phyloP scores from a whole-genome alignment of 2,888 invertebrate species.

The Drosophila nr. fundita region DNA sequence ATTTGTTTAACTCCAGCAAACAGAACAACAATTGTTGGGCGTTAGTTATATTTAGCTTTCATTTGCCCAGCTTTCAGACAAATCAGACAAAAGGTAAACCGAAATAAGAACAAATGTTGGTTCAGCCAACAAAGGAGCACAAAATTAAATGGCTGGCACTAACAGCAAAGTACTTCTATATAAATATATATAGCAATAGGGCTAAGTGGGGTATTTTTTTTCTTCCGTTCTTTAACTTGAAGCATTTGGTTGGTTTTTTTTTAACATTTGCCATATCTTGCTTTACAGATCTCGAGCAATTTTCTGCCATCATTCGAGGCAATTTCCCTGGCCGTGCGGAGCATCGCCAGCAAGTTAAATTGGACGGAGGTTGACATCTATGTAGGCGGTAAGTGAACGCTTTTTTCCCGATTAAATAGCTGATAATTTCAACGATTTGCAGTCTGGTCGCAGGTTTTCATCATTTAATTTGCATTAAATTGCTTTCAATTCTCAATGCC shows the following conservation, averaged over 20 bases:
- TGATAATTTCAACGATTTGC: constrained; percentile 44
- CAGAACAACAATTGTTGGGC: constrained; percentile 25
- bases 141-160: constrained; percentile 30
- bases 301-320: constrained; percentile 85
- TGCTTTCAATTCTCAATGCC: constrained; percentile 12
- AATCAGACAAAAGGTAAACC: constrained; percentile 46
- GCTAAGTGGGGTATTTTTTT: constrained; percentile 11
- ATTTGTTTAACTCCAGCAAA: constrained; percentile 62
- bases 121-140: constrained; percentile 9
- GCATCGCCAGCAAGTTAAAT: constrained; percentile 85
- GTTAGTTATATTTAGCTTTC: constrained; percentile 39
- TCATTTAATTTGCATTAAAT: constrained; percentile 58
- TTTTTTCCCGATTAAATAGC: constrained; percentile 41
- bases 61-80: constrained; percentile 26
- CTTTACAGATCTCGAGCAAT: constrained; percentile 84
- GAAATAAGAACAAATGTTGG: constrained; percentile 19
- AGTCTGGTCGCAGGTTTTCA: constrained; percentile 11
- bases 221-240: constrained; percentile 11
- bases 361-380: constrained; percentile 85
- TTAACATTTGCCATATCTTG: constrained; percentile 49
- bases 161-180: constrained; percentile 9
- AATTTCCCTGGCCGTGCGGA: constrained; percentile 84
- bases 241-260: constrained; percentile 6
- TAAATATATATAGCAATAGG: neutral
- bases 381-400: constrained; percentile 83